Conservation (phyloP, 2,888 invertebrate genomes). For the Drosophila yooni region DNA sequence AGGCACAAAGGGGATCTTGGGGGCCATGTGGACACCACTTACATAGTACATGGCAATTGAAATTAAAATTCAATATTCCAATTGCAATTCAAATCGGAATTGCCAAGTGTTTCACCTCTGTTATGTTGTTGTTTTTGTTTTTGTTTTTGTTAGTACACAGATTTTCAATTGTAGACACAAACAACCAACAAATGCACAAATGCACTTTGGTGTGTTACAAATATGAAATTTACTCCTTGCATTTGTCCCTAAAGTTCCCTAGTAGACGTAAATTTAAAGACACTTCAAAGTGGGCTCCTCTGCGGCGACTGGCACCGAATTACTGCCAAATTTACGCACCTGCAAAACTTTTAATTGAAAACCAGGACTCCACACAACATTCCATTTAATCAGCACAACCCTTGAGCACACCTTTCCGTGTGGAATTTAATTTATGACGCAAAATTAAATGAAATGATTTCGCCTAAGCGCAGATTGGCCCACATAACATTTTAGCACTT, state of each 20-base stretch:
- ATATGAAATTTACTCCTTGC: conserved; percentile 37
- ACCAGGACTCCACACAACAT: conserved; percentile 54
- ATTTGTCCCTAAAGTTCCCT: not conserved
- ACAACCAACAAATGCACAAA: conserved; percentile 42
- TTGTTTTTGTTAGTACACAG: conserved; percentile 67
- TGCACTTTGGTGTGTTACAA: conserved; percentile 23
- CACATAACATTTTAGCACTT: not conserved
- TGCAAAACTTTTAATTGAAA: conserved; percentile 83
- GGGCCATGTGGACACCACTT: conserved; percentile 67
- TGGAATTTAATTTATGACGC: conserved; percentile 58
- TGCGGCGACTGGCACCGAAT: conserved; percentile 22
- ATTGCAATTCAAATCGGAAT: conserved; percentile 24
- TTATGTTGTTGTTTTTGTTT: conserved; percentile 4
- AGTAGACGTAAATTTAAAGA: conserved; percentile 35
- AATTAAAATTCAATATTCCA: conserved; percentile 49
- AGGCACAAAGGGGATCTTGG: not conserved
- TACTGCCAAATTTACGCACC: conserved; percentile 65
- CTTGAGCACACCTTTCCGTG: not conserved
- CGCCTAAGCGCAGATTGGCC: conserved; percentile 36
- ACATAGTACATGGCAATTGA: conserved; percentile 52
- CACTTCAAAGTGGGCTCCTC: conserved; percentile 46
- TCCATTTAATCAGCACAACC: conserved; percentile 52
- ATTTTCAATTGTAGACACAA: conserved; percentile 71
- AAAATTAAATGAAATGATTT: conserved; percentile 56
- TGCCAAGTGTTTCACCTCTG: conserved; percentile 2